Evolutionary conservation across 1,140 invertebrate species (phyloP).

Genomic region (Trissolcus basalis): DNA sequence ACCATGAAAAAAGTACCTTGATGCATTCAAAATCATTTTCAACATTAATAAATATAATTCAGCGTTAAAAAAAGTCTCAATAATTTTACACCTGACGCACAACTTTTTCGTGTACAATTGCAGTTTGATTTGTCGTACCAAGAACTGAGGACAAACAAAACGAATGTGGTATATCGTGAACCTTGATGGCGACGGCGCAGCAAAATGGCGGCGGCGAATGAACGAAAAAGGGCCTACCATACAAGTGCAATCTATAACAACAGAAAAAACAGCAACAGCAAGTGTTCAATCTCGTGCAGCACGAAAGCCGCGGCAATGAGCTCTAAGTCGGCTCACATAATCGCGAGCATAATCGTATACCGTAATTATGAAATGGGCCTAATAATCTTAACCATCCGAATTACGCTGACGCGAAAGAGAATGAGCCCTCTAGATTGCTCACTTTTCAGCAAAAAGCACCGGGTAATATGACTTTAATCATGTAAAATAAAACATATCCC

Average conservation of each 20-base stretch:
- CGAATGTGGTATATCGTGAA: neutral
- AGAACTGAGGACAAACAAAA: constrained; percentile 3
- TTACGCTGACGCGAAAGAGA: constrained; percentile 46
- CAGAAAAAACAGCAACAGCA: constrained; percentile 32
- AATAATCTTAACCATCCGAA: constrained; percentile 58
- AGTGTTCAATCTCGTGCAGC: constrained; percentile 49
- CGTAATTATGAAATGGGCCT: constrained; percentile 58
- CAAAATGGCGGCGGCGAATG: constrained; percentile 42
- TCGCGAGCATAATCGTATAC: constrained; percentile 35
- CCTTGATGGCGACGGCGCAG: constrained; percentile 36
- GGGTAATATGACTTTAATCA: constrained; percentile 59
- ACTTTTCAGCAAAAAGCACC: constrained; percentile 33
- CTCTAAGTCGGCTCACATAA: constrained; percentile 49
- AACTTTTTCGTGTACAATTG: constrained; percentile 7
- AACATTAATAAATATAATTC: no score
- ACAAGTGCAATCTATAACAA: constrained; percentile 16
- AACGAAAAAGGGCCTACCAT: constrained; percentile 20
- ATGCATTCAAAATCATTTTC: no score
- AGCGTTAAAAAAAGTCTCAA: neutral
- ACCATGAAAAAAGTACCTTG: no score
- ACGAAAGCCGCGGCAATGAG: constrained; percentile 52
- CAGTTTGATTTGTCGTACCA: constrained; percentile 14
- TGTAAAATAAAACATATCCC: constrained; percentile 35
- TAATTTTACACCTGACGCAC: neutral
- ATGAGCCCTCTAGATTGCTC: constrained; percentile 14